Conservation (phyloP, 2,797 vertebrate species). For the Neosilurus hyrtlii region DNA sequence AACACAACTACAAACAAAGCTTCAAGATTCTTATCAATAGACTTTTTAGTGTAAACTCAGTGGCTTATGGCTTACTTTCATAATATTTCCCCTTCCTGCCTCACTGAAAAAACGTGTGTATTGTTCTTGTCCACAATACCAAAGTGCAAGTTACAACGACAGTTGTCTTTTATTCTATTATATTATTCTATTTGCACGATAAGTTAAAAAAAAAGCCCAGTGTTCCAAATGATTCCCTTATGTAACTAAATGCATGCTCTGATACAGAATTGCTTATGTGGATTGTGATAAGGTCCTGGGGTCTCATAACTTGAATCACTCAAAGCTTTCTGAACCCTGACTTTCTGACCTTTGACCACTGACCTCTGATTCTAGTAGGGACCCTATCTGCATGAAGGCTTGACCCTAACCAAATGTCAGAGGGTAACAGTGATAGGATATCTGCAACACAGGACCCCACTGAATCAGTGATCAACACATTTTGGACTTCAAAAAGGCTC, state of each 20-base stretch:
- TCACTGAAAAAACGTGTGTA: conserved; percentile 13
- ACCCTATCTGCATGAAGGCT: conserved; percentile 26
- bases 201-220: not conserved
- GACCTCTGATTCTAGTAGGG: conserved; percentile 56
- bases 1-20: not conserved
- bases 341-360: conserved; percentile 55
- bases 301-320: conserved; percentile 37
- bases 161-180: not conserved
- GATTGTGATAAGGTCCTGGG: conserved; percentile 30
- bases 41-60: not conserved
- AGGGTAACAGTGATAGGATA: conserved; percentile 38
- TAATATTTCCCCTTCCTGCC: conserved; percentile 25
- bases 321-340: conserved; percentile 52
- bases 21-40: not conserved
- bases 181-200: not conserved
- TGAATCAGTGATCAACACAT: conserved; percentile 16
- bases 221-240: not conserved
- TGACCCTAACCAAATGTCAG: conserved; percentile 37
- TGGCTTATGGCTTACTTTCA: not conserved
- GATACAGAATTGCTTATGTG: not conserved
- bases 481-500: conserved; percentile 14
- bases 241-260: conserved; percentile 24
- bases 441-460: conserved; percentile 5
- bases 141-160: conserved; percentile 32
- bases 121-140: not conserved